phyloP scores from a whole-genome alignment of 2,797 vertebrate genomes.

The Ibycter americanus region DNA sequence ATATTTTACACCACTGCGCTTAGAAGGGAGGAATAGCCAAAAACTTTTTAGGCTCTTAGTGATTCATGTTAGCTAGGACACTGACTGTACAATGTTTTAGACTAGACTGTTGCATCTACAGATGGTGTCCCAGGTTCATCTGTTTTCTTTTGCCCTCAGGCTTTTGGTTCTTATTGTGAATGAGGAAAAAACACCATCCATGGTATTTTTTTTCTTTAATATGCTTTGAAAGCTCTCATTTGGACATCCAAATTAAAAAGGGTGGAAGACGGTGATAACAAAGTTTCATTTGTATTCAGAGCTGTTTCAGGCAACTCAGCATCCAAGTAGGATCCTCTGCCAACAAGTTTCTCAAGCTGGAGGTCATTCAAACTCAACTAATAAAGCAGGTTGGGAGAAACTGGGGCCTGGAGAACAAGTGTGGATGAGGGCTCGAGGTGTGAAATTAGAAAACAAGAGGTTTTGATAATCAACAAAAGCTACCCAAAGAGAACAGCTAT shows the following conservation, averaged over 20 bases:
- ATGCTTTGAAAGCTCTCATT: not conserved
- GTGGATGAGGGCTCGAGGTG: not conserved
- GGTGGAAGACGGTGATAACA: not conserved
- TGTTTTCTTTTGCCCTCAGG: not conserved
- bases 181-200: not conserved
- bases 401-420: not conserved
- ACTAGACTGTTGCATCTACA: not conserved
- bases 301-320: not conserved
- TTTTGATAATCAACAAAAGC: constrained; percentile 10
- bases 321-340: not conserved
- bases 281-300: not conserved
- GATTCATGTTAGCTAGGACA: not conserved
- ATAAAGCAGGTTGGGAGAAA: not conserved
- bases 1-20: not conserved
- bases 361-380: not conserved
- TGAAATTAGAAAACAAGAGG: not conserved
- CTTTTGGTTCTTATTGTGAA: not conserved
- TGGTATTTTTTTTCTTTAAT: not conserved
- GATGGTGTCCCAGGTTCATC: not conserved
- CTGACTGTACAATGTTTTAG: not conserved
- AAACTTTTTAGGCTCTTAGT: not conserved
- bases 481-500: constrained; percentile 40
- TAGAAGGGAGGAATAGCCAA: not conserved
- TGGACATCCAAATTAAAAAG: not conserved
- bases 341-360: not conserved